Evolutionary conservation across 2,113 vertebrate species (phyloP).

Genomic region (Platycercus adscitus): DNA sequence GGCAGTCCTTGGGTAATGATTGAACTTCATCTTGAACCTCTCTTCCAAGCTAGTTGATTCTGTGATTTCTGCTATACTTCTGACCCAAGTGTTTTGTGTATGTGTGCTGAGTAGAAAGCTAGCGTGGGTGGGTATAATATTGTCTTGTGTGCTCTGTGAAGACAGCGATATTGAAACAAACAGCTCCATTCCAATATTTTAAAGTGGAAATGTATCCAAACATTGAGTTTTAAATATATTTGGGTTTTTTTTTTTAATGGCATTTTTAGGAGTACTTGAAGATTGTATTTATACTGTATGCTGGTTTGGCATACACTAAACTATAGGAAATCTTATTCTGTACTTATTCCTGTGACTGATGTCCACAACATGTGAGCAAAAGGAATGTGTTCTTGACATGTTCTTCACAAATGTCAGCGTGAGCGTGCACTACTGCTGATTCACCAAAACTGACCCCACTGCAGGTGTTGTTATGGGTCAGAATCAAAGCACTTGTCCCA

Average conservation of each 20-base stretch:
- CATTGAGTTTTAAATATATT: not conserved
- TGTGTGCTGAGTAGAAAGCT: not conserved
- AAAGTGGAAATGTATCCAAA: not conserved
- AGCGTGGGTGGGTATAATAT: not conserved
- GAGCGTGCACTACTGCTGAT: not conserved
- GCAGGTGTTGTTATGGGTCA: not conserved
- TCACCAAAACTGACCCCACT: not conserved
- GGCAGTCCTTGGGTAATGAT: not conserved
- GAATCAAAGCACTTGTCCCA: not conserved
- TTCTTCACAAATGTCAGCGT: not conserved
- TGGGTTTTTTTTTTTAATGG: rapidly evolving
- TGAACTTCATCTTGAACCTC: not conserved
- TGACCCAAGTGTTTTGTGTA: not conserved
- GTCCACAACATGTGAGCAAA: not conserved
- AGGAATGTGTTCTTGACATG: not conserved
- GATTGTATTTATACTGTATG: not conserved
- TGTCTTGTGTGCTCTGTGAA: not conserved
- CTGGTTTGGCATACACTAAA: not conserved
- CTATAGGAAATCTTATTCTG: not conserved
- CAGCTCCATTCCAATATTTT: not conserved
- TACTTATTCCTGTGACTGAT: not conserved
- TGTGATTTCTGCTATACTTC: not conserved
- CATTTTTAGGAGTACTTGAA: not conserved
- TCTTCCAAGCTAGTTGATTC: not conserved
- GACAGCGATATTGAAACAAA: not conserved